A percentile compares a stretch with the other conserved stretches of the same genome.
Conservation (phyloP, 2,113 vertebrate species). For the Notarius quadriscutis region DNA sequence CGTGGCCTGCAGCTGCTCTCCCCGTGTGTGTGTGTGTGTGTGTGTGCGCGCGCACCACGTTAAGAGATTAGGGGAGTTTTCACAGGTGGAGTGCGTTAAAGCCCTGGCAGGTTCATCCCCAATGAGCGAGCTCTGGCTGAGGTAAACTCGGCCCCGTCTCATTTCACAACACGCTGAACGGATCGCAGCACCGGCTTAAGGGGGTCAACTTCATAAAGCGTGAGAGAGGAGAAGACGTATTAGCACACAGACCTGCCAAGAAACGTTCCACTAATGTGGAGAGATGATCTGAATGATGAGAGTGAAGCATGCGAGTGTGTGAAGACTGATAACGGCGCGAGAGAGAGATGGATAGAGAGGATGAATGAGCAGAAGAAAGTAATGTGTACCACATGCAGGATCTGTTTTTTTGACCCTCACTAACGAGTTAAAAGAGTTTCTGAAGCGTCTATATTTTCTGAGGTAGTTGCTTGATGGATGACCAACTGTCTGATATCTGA, state of each 20-base stretch:
- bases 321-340: background rate
- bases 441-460: background rate
- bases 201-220: background rate
- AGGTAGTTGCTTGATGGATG: background rate
- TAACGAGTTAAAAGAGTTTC: background rate
- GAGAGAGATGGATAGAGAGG: background rate
- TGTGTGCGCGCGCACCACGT: background rate
- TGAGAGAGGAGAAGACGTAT: background rate
- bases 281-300: constrained; percentile 8
- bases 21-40: background rate
- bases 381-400: background rate
- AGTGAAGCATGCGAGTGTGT: background rate
- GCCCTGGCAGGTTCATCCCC: constrained; percentile 41
- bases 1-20: background rate
- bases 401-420: background rate
- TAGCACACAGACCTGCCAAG: background rate
- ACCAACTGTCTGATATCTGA: background rate
- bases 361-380: background rate
- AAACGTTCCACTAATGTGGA: background rate
- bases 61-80: constrained; percentile 56
- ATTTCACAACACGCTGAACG: background rate
- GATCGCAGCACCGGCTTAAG: background rate
- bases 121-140: constrained; percentile 44
- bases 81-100: constrained; percentile 54
- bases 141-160: background rate